These are phyloP conservation scores for Sebastes schlegelii DNA, from an alignment of 2,113 vertebrate genomes.

Conservation along the genomic window DNA sequence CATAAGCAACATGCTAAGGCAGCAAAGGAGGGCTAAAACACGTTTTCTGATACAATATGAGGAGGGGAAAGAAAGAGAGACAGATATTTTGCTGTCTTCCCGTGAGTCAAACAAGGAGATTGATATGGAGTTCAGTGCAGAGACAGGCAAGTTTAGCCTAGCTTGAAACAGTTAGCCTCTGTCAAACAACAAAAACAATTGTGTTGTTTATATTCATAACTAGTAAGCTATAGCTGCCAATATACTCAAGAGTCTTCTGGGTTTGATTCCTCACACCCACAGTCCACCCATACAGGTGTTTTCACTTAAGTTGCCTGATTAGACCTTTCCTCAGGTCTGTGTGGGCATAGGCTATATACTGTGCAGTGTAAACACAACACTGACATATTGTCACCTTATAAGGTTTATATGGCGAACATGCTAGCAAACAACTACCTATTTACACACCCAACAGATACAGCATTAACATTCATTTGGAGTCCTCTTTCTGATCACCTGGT, in stretches of 20 bases:
- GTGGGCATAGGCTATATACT: no score
- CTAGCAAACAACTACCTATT: neutral
- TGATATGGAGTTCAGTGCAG: neutral
- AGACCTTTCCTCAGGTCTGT: no score
- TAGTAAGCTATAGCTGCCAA: neutral
- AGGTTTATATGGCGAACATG: neutral
- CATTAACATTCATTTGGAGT: neutral
- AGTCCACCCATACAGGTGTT: neutral
- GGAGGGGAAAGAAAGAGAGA: constrained; percentile 11
- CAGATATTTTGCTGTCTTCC: neutral
- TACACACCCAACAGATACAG: neutral
- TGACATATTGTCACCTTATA: neutral
- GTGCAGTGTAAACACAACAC: neutral
- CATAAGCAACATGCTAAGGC: constrained; percentile 3
- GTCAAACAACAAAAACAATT: constrained; percentile 7
- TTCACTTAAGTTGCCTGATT: neutral
- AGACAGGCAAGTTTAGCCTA: constrained; percentile 12
- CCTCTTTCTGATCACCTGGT: neutral
- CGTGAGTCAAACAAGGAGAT: constrained; percentile 8
- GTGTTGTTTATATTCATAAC: neutral
- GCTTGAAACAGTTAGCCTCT: constrained; percentile 31
- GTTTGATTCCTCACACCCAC: neutral
- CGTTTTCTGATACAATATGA: constrained; percentile 14
- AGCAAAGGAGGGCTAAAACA: constrained; percentile 19
- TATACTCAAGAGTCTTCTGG: neutral